A percentile compares a stretch with the other conserved stretches of the same genome.
These are phyloP conservation scores for Cetonia aurata DNA, from an alignment of 2,888 invertebrate genomes.

Conservation along the genomic window DNA sequence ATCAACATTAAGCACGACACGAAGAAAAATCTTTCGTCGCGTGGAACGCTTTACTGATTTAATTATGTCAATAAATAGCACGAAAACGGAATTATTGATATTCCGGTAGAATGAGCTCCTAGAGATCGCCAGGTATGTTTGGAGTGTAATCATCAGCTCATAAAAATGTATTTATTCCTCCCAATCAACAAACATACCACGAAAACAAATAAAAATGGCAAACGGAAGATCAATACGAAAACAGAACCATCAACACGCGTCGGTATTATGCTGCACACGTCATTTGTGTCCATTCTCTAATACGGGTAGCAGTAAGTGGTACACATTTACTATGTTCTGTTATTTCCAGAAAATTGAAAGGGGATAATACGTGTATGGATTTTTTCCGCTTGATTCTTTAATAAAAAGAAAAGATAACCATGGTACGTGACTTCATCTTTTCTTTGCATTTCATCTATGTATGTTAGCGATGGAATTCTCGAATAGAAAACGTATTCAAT, in stretches of 20 bases:
- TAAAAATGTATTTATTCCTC: too few relatives aligned
- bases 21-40: too few relatives aligned
- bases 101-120: too few relatives aligned
- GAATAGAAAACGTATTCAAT: too few relatives aligned
- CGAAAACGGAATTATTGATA: too few relatives aligned
- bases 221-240: slow-evolving; percentile 7
- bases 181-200: neutral
- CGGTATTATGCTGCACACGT: neutral
- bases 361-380: slow-evolving; percentile 43
- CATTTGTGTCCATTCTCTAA: slow-evolving; percentile 16
- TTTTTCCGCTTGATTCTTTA: slow-evolving; percentile 40
- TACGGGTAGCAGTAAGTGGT: neutral
- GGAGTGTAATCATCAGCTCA: too few relatives aligned
- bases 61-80: too few relatives aligned
- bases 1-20: too few relatives aligned
- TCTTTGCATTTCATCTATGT: slow-evolving; percentile 21
- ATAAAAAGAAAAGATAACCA: slow-evolving; percentile 22
- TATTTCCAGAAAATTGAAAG: slow-evolving; percentile 40
- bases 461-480: too few relatives aligned
- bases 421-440: slow-evolving; percentile 31
- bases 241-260: slow-evolving; percentile 2
- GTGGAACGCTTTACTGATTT: too few relatives aligned
- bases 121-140: too few relatives aligned
- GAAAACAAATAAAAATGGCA: slow-evolving; percentile 8
- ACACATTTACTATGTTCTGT: slow-evolving; percentile 20